These are phyloP conservation scores for Menidia menidia DNA, from an alignment of 2,797 vertebrate species.

Conservation along the genomic window DNA sequence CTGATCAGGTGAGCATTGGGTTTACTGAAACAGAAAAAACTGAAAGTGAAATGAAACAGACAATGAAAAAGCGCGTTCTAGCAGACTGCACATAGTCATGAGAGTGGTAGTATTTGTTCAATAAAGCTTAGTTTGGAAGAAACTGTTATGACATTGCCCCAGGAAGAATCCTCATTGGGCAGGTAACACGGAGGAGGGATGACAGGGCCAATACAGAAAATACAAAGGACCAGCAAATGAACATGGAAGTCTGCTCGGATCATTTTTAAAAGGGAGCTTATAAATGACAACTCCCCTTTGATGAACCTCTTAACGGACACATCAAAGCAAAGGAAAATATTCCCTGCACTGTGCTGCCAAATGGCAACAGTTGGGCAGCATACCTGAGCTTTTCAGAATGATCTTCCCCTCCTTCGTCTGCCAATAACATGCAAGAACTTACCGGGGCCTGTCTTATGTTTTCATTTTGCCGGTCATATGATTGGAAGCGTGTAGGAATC, in stretches of 20 bases:
- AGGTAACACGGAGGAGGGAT: conserved; percentile 36
- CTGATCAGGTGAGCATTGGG: conserved; percentile 74
- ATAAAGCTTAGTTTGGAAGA: conserved; percentile 1
- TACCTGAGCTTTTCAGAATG: conserved; percentile 53
- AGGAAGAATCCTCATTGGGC: conserved; percentile 10
- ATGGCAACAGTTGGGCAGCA: conserved; percentile 56
- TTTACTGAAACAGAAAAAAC: neutral
- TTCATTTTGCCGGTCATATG: conserved; percentile 27
- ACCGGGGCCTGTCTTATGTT: conserved; percentile 7
- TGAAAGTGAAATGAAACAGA: neutral
- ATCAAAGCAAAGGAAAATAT: conserved; percentile 73
- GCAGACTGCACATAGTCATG: neutral
- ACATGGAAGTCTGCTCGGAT: conserved; percentile 66
- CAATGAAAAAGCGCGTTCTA: neutral
- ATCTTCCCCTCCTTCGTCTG: conserved; percentile 44
- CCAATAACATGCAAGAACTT: conserved; percentile 57
- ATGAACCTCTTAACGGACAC: conserved; percentile 75
- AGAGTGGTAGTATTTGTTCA: conserved; percentile 13
- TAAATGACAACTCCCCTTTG: conserved; percentile 62
- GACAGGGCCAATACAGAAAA: conserved; percentile 56
- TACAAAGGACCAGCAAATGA: conserved; percentile 49
- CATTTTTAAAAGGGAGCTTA: conserved; percentile 58
- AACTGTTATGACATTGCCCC: conserved; percentile 22
- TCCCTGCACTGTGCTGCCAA: conserved; percentile 63
- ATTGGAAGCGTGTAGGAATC: conserved; percentile 35